These are phyloP conservation scores for Brachypteracias leptosomus DNA, from an alignment of 2,113 vertebrate species.

Conservation along the genomic window DNA sequence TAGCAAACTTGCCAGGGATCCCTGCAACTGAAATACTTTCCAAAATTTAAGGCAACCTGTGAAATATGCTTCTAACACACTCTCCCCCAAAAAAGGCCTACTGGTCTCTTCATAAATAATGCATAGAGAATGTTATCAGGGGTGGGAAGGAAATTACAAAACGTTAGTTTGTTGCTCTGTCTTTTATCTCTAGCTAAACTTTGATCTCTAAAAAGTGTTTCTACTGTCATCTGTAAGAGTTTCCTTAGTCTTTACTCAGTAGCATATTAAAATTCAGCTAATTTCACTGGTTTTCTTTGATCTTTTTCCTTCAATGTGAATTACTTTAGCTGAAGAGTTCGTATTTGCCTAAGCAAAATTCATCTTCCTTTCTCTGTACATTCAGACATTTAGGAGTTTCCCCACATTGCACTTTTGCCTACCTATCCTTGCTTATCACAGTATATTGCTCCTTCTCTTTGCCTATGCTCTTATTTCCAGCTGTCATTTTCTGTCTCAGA, in stretches of 20 bases:
- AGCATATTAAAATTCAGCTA: conserved; percentile 49
- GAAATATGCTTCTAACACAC: background rate
- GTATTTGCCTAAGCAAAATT: background rate
- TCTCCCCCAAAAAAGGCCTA: background rate
- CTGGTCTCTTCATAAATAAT: background rate
- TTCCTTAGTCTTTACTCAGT: conserved; percentile 22
- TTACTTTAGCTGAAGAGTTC: conserved; percentile 17
- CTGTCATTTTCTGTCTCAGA: background rate
- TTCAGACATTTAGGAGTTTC: background rate
- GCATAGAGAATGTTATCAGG: background rate
- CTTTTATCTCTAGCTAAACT: conserved; percentile 63
- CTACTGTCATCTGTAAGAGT: conserved; percentile 14
- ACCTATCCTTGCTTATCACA: background rate
- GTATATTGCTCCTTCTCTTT: background rate
- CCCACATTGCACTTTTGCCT: background rate
- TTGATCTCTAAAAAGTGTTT: conserved; percentile 56
- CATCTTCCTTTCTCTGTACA: background rate
- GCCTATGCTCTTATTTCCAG: background rate
- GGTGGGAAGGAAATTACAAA: conserved; percentile 33
- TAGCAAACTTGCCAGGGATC: background rate
- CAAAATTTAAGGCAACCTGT: background rate
- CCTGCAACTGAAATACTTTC: background rate
- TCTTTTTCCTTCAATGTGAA: conserved; percentile 34
- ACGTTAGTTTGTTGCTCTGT: conserved; percentile 38
- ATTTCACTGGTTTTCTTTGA: conserved; percentile 49